Percentiles rank a stretch among this genome's conserved stretches.
Evolutionary conservation across 2,888 invertebrate species (phyloP).

Genomic region (Drosophila fulvimacula): DNA sequence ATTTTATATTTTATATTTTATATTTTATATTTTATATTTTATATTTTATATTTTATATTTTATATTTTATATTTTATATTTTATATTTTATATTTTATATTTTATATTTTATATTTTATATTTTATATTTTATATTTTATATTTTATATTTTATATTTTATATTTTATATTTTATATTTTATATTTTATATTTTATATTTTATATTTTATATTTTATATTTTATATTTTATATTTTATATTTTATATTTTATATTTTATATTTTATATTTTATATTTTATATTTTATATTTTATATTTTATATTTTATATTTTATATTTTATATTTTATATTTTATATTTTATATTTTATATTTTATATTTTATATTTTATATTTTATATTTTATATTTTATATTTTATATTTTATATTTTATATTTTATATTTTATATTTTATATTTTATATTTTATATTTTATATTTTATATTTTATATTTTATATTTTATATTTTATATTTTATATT

Average conservation of each 20-base stretch:
- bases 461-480: constrained; percentile 1
- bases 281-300: constrained; percentile 1
- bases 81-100: constrained; percentile 2
- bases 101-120: constrained; percentile 6
- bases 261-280: constrained; percentile 4
- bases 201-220: neutral
- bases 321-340: constrained; percentile 1
- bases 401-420: neutral
- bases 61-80: constrained; percentile 2
- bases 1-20: neutral
- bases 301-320: neutral
- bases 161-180: constrained; percentile 4
- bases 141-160: constrained; percentile 3
- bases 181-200: constrained; percentile 10
- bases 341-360: neutral
- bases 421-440: neutral
- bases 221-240: constrained; percentile 1
- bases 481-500: neutral
- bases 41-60: constrained; percentile 5
- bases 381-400: neutral
- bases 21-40: constrained; percentile 1
- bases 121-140: constrained; percentile 8
- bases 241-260: constrained; percentile 2
- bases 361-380: neutral
- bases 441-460: constrained; percentile 1